Evolutionary conservation across 1,140 invertebrate species (phyloP).

Genomic region (Asbolus verrucosus): DNA sequence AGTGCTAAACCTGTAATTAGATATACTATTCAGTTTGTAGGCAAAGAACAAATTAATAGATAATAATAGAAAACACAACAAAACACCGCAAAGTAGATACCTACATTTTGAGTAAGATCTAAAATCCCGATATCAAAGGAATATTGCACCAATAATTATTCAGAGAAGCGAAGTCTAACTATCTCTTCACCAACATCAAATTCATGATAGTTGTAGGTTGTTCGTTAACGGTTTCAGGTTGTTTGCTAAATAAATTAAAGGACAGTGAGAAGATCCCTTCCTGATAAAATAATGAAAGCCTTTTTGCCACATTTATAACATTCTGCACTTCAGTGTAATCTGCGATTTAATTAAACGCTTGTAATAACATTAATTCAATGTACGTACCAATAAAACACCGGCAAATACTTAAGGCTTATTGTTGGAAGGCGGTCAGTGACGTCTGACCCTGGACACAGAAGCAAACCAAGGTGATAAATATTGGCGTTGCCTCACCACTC

Average conservation of each 20-base stretch:
- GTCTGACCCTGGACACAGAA: constrained; percentile 28
- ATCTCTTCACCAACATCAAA: not conserved
- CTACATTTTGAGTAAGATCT: too few relatives aligned
- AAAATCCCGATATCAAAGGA: not conserved
- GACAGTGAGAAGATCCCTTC: constrained; percentile 17
- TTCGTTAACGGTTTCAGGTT: constrained; percentile 3
- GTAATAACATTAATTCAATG: constrained; percentile 19
- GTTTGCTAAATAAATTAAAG: constrained; percentile 17
- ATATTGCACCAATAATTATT: not conserved
- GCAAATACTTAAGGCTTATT: constrained; percentile 11
- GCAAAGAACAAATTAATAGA: not conserved
- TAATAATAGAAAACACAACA: too few relatives aligned
- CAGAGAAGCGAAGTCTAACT: constrained; percentile 5
- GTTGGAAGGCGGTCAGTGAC: constrained; percentile 32
- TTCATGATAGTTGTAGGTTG: constrained; percentile 10
- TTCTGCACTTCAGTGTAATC: constrained; percentile 7
- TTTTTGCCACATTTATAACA: not conserved
- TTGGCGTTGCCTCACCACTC: not conserved
- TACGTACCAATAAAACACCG: constrained; percentile 33
- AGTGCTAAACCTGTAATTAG: too few relatives aligned
- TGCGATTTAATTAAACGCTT: constrained; percentile 27
- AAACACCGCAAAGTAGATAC: too few relatives aligned
- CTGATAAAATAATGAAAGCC: not conserved
- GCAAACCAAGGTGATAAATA: constrained; percentile 33
- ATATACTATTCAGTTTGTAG: too few relatives aligned